These are phyloP conservation scores for Hiodon tergisus DNA, from an alignment of 2,113 vertebrate species.

Conservation along the genomic window DNA sequence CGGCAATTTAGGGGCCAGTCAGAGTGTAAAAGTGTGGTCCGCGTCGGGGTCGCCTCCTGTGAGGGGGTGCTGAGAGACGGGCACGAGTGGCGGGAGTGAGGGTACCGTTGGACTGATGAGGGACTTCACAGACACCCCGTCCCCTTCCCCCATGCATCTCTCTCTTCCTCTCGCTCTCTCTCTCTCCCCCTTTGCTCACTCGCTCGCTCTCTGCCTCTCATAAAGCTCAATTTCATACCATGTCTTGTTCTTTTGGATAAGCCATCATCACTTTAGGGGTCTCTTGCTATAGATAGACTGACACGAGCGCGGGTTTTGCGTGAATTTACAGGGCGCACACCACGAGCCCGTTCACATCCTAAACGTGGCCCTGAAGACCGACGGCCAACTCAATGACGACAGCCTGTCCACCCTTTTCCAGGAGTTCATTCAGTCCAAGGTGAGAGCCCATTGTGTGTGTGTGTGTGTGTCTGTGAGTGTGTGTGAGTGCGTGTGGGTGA, in stretches of 20 bases:
- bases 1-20: conserved; percentile 36
- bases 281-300: not conserved
- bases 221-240: too few species aligned
- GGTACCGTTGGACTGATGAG: not conserved
- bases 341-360: too few species aligned
- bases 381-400: too few species aligned
- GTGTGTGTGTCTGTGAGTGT: too few species aligned
- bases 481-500: too few species aligned
- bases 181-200: not conserved
- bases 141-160: not conserved
- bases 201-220: too few species aligned
- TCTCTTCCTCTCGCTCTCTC: not conserved
- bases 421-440: too few species aligned
- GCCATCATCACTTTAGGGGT: not conserved
- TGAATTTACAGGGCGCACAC: too few species aligned
- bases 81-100: not conserved
- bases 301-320: not conserved
- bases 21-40: conserved; percentile 30
- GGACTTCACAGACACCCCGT: not conserved
- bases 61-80: conserved; percentile 28
- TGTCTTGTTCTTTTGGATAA: too few species aligned
- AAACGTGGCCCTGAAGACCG: too few species aligned
- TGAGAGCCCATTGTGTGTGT: too few species aligned
- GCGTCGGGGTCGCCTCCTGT: conserved; percentile 32
- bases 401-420: too few species aligned